Evolutionary conservation across 2,888 invertebrate species (phyloP).

Genomic region (Acleris sparsana): DNA sequence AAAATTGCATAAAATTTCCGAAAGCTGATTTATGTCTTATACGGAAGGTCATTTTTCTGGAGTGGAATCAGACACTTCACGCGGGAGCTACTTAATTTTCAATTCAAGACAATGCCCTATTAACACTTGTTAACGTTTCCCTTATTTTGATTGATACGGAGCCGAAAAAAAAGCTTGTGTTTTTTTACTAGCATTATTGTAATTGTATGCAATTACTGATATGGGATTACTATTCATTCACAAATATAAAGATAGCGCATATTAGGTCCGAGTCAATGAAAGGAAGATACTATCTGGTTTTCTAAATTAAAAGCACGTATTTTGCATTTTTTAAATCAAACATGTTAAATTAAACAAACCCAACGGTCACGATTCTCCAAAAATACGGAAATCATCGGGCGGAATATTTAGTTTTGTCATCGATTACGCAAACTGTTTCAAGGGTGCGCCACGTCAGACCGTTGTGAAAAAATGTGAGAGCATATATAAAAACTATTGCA

Average conservation of each 20-base stretch:
- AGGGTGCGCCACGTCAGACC: slow-evolving; percentile 76
- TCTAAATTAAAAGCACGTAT: neutral
- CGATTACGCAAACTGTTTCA: slow-evolving; percentile 84
- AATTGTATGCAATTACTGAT: too few species aligned
- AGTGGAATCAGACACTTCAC: slow-evolving; percentile 38
- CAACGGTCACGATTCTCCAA: slow-evolving; percentile 56
- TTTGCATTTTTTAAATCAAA: neutral
- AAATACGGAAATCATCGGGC: slow-evolving; percentile 83
- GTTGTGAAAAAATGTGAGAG: slow-evolving; percentile 82
- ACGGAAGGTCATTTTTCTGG: slow-evolving; percentile 46
- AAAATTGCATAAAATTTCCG: slow-evolving; percentile 42
- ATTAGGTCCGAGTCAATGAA: too few species aligned
- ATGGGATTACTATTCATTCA: too few species aligned
- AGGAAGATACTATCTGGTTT: too few species aligned
- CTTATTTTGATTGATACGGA: slow-evolving; percentile 30
- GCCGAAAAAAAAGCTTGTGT: slow-evolving; percentile 2
- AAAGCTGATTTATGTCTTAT: slow-evolving; percentile 50
- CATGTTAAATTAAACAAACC: neutral
- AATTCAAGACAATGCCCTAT: slow-evolving; percentile 45
- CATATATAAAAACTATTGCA: slow-evolving; percentile 81
- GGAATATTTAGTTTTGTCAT: slow-evolving; percentile 84
- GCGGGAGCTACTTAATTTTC: slow-evolving; percentile 37
- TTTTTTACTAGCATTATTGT: slow-evolving; percentile 2
- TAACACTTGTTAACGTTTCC: slow-evolving; percentile 41
- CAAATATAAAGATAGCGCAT: too few species aligned